Conservation (phyloP, 2,888 invertebrate genomes). For the Erebia epiphron region DNA sequence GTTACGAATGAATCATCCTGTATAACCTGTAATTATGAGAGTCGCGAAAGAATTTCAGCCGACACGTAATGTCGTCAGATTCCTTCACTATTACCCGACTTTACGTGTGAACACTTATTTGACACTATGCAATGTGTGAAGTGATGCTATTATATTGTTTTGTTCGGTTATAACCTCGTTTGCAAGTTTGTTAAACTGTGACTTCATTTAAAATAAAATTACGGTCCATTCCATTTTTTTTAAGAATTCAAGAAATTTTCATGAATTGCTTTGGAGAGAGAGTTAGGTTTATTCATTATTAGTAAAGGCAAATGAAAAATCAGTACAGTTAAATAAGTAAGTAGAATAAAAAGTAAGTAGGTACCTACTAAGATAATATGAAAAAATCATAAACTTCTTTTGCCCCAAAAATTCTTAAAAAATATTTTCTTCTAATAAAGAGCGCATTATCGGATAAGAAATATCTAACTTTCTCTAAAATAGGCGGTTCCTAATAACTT, state of each 20-base stretch:
- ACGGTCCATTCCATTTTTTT: neutral
- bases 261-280: neutral
- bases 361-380: too few species aligned
- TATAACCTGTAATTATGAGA: conserved; percentile 59
- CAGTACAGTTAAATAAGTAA: neutral
- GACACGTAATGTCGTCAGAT: conserved; percentile 59
- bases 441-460: neutral
- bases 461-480: neutral
- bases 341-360: neutral
- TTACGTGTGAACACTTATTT: conserved; percentile 29
- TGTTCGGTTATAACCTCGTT: neutral
- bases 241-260: neutral
- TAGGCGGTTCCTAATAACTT: neutral
- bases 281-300: neutral
- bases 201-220: neutral
- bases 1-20: conserved; percentile 47
- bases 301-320: neutral
- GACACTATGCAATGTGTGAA: neutral
- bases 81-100: conserved; percentile 41
- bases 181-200: conserved; percentile 7
- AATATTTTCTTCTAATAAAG: neutral
- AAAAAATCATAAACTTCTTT: neutral
- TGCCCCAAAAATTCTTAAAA: neutral
- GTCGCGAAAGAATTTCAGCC: conserved; percentile 66
- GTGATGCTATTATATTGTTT: neutral